These are phyloP conservation scores for Neodiprion fabricii DNA, from an alignment of 1,140 invertebrate genomes.

Conservation along the genomic window DNA sequence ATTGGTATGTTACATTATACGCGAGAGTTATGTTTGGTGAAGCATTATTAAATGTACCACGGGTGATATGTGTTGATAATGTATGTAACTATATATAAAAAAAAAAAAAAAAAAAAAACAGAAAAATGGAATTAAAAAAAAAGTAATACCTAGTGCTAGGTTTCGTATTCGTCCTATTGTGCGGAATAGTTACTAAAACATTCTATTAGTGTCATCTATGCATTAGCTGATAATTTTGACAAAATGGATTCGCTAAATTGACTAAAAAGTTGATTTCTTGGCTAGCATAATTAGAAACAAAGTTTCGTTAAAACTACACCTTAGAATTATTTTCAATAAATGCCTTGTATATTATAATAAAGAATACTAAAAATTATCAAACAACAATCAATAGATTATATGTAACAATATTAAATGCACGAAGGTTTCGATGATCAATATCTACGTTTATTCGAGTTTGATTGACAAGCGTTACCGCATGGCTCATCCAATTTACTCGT, in stretches of 20 bases:
- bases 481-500: neutral
- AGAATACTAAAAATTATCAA: neutral
- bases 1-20: neutral
- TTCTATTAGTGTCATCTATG: neutral
- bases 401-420: neutral
- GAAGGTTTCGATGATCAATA: neutral
- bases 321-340: conserved; percentile 4
- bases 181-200: conserved; percentile 7
- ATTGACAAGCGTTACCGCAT: neutral
- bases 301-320: neutral
- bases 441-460: neutral
- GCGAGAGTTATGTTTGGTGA: conserved; percentile 1
- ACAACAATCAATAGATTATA: conserved; percentile 1
- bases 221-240: conserved; percentile 5
- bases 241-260: conserved; percentile 1
- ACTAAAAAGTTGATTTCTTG: neutral
- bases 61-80: conserved; percentile 2
- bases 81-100: neutral
- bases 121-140: neutral
- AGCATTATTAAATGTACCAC: neutral
- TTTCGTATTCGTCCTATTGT: neutral
- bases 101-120: neutral
- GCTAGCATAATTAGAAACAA: neutral
- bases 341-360: conserved; percentile 3
- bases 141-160: neutral